Percentiles rank a stretch among this genome's conserved stretches.
Evolutionary conservation across 2,797 vertebrate genomes (phyloP).

Genomic region (Anguilla pacifica): DNA sequence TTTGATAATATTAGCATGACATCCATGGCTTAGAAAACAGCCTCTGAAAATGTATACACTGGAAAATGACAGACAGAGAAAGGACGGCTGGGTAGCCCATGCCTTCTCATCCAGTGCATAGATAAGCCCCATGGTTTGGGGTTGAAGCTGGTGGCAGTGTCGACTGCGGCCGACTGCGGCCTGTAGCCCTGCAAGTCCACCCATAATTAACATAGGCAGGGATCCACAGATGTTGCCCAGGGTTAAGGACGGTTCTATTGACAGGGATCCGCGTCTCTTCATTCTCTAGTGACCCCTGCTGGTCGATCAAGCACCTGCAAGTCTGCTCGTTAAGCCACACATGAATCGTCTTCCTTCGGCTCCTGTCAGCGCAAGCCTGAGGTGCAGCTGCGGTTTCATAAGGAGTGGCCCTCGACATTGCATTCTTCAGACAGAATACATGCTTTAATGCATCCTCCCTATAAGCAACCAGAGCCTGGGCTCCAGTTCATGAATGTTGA

Average conservation of each 20-base stretch:
- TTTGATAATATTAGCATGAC: constrained; percentile 17
- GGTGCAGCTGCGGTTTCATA: not conserved
- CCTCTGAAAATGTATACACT: not conserved
- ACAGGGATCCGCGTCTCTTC: not conserved
- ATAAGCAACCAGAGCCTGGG: not conserved
- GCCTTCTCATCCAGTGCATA: not conserved
- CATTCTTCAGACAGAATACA: not conserved
- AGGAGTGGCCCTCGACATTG: not conserved
- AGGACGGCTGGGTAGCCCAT: not conserved
- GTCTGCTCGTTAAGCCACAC: not conserved
- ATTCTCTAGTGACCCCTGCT: not conserved
- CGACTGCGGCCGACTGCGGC: not conserved
- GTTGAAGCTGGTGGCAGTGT: not conserved
- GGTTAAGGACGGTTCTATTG: not conserved
- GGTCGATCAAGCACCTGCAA: not conserved
- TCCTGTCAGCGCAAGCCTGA: not conserved
- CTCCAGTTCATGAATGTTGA: not conserved
- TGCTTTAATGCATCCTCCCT: not conserved
- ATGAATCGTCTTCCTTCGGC: not conserved
- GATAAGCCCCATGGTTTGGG: not conserved
- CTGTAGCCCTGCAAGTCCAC: not conserved
- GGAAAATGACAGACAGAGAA: not conserved
- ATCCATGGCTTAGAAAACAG: constrained; percentile 2
- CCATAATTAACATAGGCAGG: not conserved
- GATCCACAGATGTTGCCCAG: not conserved